Conservation (phyloP, 1,140 invertebrate genomes). For the Paracyclopina nana region DNA sequence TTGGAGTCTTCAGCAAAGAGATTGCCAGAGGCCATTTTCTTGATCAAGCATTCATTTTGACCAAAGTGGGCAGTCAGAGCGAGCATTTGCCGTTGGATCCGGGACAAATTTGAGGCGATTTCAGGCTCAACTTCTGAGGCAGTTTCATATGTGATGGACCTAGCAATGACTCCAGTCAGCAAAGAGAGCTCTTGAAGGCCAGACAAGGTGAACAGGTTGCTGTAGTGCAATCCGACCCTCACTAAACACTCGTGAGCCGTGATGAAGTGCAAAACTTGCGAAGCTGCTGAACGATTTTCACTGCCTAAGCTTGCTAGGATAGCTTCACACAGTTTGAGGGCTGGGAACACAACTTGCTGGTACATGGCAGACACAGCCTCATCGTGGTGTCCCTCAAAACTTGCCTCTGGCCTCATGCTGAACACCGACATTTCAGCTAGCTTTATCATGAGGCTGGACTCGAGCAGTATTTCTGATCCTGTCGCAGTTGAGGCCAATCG, state of each 20-base stretch:
- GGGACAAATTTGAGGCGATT: neutral
- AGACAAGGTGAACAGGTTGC: neutral
- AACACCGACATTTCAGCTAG: constrained; percentile 11
- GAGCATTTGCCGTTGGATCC: constrained; percentile 12
- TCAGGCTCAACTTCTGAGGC: neutral
- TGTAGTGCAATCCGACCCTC: neutral
- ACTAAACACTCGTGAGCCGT: constrained; percentile 12
- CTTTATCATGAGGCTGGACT: constrained; percentile 6
- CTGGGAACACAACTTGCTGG: constrained; percentile 13
- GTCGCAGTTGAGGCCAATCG: constrained; percentile 9
- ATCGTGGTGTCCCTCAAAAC: neutral
- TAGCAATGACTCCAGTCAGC: constrained; percentile 10
- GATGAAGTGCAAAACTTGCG: constrained; percentile 8
- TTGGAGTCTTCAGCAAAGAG: neutral
- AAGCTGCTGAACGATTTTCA: constrained; percentile 6
- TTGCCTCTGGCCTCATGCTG: constrained; percentile 3
- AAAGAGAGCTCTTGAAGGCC: constrained; percentile 8
- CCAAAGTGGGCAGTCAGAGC: constrained; percentile 5
- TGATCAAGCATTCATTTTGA: constrained; percentile 6
- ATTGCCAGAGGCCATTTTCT: neutral
- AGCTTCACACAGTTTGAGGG: constrained; percentile 2
- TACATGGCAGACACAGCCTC: neutral
- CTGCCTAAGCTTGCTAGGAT: constrained; percentile 10
- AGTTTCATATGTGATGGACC: neutral
- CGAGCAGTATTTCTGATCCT: constrained; percentile 13